Base-by-base conservation (phyloP, 2,113 vertebrate genomes). In the Narcine bancroftii region DNA sequence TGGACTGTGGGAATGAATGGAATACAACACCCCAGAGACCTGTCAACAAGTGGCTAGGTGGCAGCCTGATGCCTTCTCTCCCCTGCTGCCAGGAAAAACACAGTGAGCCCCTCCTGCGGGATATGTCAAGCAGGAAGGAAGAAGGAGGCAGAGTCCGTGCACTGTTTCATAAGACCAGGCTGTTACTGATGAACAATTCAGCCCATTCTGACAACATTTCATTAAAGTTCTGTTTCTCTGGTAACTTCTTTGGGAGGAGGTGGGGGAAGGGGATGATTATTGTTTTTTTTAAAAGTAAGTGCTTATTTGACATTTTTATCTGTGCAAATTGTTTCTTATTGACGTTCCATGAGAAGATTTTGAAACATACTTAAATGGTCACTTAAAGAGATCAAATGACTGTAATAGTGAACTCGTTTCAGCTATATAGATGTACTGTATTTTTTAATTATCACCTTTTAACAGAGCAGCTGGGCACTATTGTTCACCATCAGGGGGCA, bases 361-460 rank as follows among this genome's bases (percentile, higher is more conserved):
- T 10, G 26, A 91, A 91, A 69, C 42, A 91, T 45, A 71, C 65
- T 91, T 66, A 33, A 91, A 53, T 39, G 63, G 89, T 91, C 65
- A 91, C 66, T 66, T 91, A 39, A 94, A 93, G 94, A 56, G 94
- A 93, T 95, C 94, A 95, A 94, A 95, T 94, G 93, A 39, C 93
- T 94, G 93, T 94, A 95, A 94, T 94, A 94, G 95, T 95, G 93
- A 94, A 95, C 93, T 94, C 94, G 93, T 95, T 94, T 95, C 95
- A 93, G 96, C 95, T 95, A 95, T 92, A 94, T 94, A 95, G 95
- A 95, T 95, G 96, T 96, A 95, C 95, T 96, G 97, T 97, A 98
- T 98, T 99, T 99, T 97, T 98, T 98, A 99, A 99, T 99, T 99
- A 99, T 99, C 98, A 99, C 98, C 98, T 99, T 99, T 99, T 98